Base-by-base conservation (phyloP, 2,888 invertebrate species). In the Netelia fuscicornis region DNA sequence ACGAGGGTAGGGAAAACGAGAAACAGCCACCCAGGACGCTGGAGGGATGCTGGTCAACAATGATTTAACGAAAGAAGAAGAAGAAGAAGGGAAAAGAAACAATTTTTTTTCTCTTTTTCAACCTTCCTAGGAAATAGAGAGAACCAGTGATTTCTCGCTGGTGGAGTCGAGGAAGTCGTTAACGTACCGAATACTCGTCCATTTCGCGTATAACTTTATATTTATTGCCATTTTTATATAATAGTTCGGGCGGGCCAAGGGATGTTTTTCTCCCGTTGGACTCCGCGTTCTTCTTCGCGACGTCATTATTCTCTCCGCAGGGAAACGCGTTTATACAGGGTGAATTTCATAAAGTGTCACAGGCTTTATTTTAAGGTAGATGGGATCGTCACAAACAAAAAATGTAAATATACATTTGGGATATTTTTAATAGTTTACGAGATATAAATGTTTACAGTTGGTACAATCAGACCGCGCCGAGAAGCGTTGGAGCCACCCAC, bases 1-100 rank as follows among this genome's bases (percentile, higher is more conserved):
- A 58, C 60, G 81, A 44, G 68, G 56, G 58, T 65, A 71, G 70
- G 60, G 54, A 52, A 75, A 71, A 79, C 62, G 79, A 78, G 60
- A 65, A 58, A 48, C 25, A 77, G 74, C 84, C 84, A 85, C 84
- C 84, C 84, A 85, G 81, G 81, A 79, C 64, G 81, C 48, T 65
- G 44, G 30, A 74, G 81, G 84, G 81, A 85, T 85, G 84, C 84
- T 85, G 81, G 67, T 64, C 78, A 85, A 85, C 84, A 85, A 85
- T 85, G 84, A 85, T 85, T 81, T 65, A 62, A 81, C 81, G 25
- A 25, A 67, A 30, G 3, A 2, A 30, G 30, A 30, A 30, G 30
- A 30, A 30, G 30, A 30, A 30, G 30, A 30, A 30, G 30, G 3
- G 5, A 3, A 30, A 30, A 30, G 62, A 85, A 88, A 84, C 71